Evolutionary conservation across 2,888 invertebrate genomes (phyloP).

Genomic region (Melanargia galathea): DNA sequence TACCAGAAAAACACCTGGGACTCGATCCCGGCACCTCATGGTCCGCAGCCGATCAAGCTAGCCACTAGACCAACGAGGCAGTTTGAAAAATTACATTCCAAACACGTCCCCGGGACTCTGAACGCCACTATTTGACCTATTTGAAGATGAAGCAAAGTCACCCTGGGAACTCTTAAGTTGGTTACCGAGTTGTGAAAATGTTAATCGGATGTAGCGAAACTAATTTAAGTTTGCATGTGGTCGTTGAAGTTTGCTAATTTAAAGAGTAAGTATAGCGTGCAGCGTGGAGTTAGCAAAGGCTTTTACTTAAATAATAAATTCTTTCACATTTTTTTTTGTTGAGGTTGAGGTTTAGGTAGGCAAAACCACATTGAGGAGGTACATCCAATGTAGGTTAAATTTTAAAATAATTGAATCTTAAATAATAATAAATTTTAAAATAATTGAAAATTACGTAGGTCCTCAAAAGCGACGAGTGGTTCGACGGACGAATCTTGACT

Average conservation of each 20-base stretch:
- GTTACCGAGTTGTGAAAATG: background rate
- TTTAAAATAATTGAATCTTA: too few species aligned
- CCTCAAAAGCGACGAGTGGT: background rate
- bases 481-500: background rate
- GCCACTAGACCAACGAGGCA: too few species aligned
- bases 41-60: too few species aligned
- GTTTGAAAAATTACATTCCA: too few species aligned
- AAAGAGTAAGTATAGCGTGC: background rate
- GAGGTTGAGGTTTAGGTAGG: too few species aligned
- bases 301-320: background rate
- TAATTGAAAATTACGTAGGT: too few species aligned
- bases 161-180: background rate
- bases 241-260: constrained; percentile 6
- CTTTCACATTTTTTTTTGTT: background rate
- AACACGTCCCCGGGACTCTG: too few species aligned
- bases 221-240: constrained; percentile 8
- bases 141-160: background rate
- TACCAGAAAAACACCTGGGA: too few species aligned
- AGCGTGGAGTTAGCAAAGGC: background rate
- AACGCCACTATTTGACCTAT: background rate
- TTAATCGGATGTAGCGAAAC: background rate
- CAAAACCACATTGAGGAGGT: too few species aligned
- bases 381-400: too few species aligned
- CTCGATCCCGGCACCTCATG: too few species aligned
- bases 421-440: too few species aligned